These are phyloP conservation scores for Protomyctophum bolini DNA, from an alignment of 2,113 vertebrate genomes.

Conservation along the genomic window DNA sequence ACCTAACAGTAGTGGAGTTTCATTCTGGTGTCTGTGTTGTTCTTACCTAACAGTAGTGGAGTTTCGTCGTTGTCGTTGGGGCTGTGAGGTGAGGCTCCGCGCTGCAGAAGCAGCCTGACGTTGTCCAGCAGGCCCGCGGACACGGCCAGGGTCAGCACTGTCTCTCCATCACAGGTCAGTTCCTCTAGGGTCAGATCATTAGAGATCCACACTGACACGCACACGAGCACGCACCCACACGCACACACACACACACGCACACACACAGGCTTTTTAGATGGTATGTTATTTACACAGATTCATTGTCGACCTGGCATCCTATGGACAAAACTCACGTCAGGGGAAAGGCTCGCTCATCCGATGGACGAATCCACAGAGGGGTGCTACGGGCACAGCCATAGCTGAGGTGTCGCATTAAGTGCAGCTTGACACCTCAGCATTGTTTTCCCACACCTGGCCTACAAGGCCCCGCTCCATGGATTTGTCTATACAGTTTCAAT, in stretches of 20 bases:
- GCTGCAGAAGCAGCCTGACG: constrained; percentile 77
- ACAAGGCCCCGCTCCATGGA: too few species aligned
- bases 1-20: too few species aligned
- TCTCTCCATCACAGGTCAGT: constrained; percentile 84
- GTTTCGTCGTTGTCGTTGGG: constrained; percentile 85
- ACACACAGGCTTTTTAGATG: background rate
- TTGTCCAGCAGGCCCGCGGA: constrained; percentile 79
- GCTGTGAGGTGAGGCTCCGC: constrained; percentile 82
- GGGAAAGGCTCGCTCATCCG: too few species aligned
- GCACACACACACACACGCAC: constrained; percentile 1
- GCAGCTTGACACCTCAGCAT: too few species aligned
- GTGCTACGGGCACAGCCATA: too few species aligned
- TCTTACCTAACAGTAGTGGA: constrained; percentile 84
- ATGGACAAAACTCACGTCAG: too few species aligned
- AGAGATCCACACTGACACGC: constrained; percentile 50
- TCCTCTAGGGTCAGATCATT: constrained; percentile 83
- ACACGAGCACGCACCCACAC: background rate
- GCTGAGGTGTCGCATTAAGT: too few species aligned
- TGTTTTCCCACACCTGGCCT: too few species aligned
- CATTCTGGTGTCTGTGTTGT: background rate
- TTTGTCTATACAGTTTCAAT: too few species aligned
- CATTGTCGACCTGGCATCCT: too few species aligned
- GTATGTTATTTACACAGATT: too few species aligned
- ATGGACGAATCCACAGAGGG: too few species aligned
- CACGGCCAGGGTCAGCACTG: constrained; percentile 82